Base-by-base conservation (phyloP, 2,797 vertebrate species). In the Hoplostethus mediterraneus region DNA sequence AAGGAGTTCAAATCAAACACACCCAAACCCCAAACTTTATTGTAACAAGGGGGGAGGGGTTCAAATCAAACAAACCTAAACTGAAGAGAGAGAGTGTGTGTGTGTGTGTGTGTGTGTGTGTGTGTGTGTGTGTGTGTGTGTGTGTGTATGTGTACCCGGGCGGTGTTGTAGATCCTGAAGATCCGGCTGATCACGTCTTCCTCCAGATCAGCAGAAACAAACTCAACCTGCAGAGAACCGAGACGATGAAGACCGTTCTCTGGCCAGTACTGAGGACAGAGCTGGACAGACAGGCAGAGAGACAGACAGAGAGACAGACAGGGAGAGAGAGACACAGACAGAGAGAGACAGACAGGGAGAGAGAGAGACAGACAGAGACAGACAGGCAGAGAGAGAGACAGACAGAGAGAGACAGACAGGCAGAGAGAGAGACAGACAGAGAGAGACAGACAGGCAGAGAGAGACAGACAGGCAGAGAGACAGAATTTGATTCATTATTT, bases 191-290 rank as follows among this genome's bases (percentile, higher is more conserved):
- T 99, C 76, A 99, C 98, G 78, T 99, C 98, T 83, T 99, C 98
- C 89, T 99, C 98, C 79, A 99, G 92, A 68, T 99, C 97, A 1
- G 97, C 97, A 0, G 97, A 99, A n/a, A 99, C 97, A 77, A 99
- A 99, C 87, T 99, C 98, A 90, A 99, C 97, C 87, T 99, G 98
- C 80, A 99, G 96, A 1, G 97, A 97, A 7, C 98, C 98, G 0
- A 98, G 96, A 4, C 97, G 93, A 63, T 98, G 97, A 7, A 99
- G 95, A 42, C 97, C 97, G 0, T 98, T 97, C 92, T 99, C 98
- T 0, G 98, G 98, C 98, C 98, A 99, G 92, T 99, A 98, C 92
- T 99, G 97, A 52, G 98, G 97, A 93, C 98, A 99, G 60, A 98
- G 81, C 97, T 98, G 73, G 84, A 80, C 61, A 87, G 53, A 84